These are phyloP conservation scores for Oreochromis aureus DNA, from an alignment of 2,113 vertebrate species.

Conservation along the genomic window DNA sequence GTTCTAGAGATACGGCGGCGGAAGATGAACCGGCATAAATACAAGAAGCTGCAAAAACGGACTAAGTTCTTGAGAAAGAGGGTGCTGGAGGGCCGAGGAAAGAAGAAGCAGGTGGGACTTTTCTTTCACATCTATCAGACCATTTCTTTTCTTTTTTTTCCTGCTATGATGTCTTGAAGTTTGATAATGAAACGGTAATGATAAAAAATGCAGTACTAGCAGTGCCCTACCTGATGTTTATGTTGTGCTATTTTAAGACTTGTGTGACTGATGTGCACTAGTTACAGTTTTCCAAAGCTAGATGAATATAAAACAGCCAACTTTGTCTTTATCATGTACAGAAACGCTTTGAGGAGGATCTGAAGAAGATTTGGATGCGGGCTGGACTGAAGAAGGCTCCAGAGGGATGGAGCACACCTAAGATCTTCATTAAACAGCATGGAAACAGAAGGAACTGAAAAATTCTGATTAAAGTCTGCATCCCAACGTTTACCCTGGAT, in stretches of 20 bases:
- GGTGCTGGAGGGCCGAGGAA: conserved; percentile 74
- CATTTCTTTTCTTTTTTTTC: not conserved
- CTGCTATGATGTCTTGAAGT: not conserved
- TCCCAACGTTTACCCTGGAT: not conserved
- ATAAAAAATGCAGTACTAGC: not conserved
- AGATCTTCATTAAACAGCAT: conserved; percentile 78
- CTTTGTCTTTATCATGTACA: conserved; percentile 37
- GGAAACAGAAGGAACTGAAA: conserved; percentile 42
- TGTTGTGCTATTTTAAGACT: not conserved
- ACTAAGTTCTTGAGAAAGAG: conserved; percentile 79
- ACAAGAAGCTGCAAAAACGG: conserved; percentile 84
- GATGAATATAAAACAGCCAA: not conserved
- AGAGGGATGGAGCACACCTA: conserved; percentile 81
- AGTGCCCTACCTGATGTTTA: not conserved
- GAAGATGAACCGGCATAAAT: conserved; percentile 93
- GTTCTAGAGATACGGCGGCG: conserved; percentile 86
- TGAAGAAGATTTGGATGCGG: conserved; percentile 80
- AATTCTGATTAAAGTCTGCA: not conserved
- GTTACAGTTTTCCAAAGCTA: not conserved
- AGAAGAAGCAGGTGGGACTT: conserved; percentile 72
- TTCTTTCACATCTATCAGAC: not conserved
- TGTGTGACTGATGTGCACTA: not conserved
- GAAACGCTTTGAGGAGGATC: conserved; percentile 82
- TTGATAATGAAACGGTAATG: not conserved
- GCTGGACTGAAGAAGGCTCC: conserved; percentile 84